phyloP scores from a whole-genome alignment of 2,797 vertebrate species.

The Siniperca obscura region DNA sequence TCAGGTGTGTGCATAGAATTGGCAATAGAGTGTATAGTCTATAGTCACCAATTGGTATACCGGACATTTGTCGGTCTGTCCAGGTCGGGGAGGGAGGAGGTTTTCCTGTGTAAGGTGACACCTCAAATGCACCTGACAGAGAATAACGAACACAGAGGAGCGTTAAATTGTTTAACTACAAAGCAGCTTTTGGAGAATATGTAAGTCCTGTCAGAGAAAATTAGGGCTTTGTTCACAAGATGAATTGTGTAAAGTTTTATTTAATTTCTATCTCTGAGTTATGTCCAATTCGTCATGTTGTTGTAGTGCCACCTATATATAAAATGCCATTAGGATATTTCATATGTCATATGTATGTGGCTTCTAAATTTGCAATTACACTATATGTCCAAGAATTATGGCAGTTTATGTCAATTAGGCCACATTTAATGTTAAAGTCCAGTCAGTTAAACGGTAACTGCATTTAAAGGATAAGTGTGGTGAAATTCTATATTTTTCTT shows the following conservation, averaged over 20 bases:
- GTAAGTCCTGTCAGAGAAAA: neutral
- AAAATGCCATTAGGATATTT: neutral
- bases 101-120: slow-evolving; percentile 54
- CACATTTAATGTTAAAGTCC: too few relatives aligned
- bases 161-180: slow-evolving; percentile 16
- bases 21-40: neutral
- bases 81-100: slow-evolving; percentile 25
- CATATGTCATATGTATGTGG: neutral
- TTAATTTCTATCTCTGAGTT: neutral
- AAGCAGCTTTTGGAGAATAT: neutral
- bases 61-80: slow-evolving; percentile 36
- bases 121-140: slow-evolving; percentile 43
- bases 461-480: neutral
- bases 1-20: neutral
- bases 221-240: neutral
- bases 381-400: neutral
- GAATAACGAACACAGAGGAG: slow-evolving; percentile 30
- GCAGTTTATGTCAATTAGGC: neutral
- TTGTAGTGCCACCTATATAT: neutral
- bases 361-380: neutral
- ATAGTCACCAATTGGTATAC: neutral
- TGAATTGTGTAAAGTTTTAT: neutral
- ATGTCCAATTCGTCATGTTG: neutral
- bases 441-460: too few relatives aligned
- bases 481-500: neutral